A percentile compares a stretch with the other conserved stretches of the same genome.
phyloP scores from a whole-genome alignment of 2,888 invertebrate species.

The Mimumesa dahlbomi region DNA sequence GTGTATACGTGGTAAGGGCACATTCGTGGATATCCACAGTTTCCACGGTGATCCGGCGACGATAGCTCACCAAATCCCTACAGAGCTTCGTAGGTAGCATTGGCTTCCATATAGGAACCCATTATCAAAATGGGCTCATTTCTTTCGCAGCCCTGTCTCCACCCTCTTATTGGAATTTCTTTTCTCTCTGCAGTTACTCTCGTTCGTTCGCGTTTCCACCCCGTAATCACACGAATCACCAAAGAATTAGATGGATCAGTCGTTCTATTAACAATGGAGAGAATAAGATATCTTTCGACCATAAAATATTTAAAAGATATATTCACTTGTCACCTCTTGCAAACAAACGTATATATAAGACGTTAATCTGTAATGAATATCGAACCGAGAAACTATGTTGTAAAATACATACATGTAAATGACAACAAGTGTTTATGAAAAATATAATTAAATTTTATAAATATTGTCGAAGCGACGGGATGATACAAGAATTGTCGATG shows the following conservation, averaged over 20 bases:
- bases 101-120: conserved; percentile 73
- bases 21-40: conserved; percentile 46
- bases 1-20: conserved; percentile 39
- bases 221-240: conserved; percentile 44
- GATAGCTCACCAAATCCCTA: conserved; percentile 77
- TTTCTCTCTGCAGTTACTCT: conserved; percentile 60
- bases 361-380: not conserved
- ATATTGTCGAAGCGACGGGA: too few relatives aligned
- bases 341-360: not conserved
- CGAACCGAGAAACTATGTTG: not conserved
- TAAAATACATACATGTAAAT: too few relatives aligned
- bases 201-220: conserved; percentile 42
- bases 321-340: too few relatives aligned
- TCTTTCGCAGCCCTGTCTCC: conserved; percentile 69
- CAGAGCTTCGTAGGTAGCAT: conserved; percentile 73
- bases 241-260: conserved; percentile 53
- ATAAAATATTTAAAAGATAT: not conserved
- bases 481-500: conserved; percentile 1
- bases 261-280: conserved; percentile 40
- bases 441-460: too few relatives aligned
- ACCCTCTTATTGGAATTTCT: conserved; percentile 72
- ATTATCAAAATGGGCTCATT: conserved; percentile 79
- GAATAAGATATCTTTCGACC: not conserved
- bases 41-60: conserved; percentile 68
- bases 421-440: too few relatives aligned